A percentile compares a stretch with the other conserved stretches of the same genome.
phyloP scores from a whole-genome alignment of 2,888 invertebrate species.

The Pinctada fucata region DNA sequence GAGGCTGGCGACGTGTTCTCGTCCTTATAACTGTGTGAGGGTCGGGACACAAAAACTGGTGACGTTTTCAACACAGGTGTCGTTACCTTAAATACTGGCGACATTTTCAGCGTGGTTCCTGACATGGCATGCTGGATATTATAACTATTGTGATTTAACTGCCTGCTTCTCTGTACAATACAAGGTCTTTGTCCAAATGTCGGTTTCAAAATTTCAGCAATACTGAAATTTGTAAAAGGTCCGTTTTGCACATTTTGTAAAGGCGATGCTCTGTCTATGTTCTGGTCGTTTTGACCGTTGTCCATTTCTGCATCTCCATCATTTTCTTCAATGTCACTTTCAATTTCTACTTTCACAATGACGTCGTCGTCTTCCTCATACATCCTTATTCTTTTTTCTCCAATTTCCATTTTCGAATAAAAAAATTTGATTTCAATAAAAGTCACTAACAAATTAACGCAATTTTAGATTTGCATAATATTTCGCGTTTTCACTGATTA shows the following conservation, averaged over 20 bases:
- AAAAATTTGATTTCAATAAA: too few relatives aligned
- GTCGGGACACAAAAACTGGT: not conserved
- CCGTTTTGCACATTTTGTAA: slow-evolving; percentile 14
- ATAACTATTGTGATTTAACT: not conserved
- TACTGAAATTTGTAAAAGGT: slow-evolving; percentile 62
- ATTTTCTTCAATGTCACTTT: slow-evolving; percentile 34
- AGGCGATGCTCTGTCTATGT: not conserved
- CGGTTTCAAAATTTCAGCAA: slow-evolving; percentile 63
- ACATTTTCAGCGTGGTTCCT: not conserved
- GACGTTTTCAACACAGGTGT: slow-evolving; percentile 11
- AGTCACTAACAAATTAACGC: too few relatives aligned
- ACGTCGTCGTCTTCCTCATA: slow-evolving; percentile 15
- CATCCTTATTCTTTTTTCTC: not conserved
- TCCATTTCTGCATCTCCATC: slow-evolving; percentile 15
- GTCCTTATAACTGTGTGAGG: slow-evolving; percentile 10
- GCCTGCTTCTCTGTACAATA: not conserved
- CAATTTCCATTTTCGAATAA: not conserved
- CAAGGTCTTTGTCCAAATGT: slow-evolving; percentile 52
- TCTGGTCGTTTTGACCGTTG: slow-evolving; percentile 3
- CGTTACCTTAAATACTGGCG: not conserved
- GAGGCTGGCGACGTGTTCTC: slow-evolving; percentile 17
- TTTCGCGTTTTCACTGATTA: not conserved
- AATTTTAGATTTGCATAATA: too few relatives aligned
- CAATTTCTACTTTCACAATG: slow-evolving; percentile 29
- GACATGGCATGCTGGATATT: not conserved